Percentiles rank a stretch among this genome's conserved stretches.
These are phyloP conservation scores for Lycocorax pyrrhopterus DNA, from an alignment of 2,113 vertebrate genomes.

Conservation along the genomic window DNA sequence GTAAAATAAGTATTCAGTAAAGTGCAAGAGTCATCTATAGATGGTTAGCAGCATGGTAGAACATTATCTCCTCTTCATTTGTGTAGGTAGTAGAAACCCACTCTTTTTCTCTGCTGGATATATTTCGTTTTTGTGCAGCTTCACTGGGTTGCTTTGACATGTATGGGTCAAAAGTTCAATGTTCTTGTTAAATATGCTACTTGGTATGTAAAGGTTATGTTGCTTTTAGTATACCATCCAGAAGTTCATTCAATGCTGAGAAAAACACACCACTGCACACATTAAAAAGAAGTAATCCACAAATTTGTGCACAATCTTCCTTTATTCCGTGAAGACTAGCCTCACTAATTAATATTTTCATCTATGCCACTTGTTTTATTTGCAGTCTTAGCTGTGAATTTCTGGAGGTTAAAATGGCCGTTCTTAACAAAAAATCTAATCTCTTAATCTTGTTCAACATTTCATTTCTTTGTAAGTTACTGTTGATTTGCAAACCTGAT, in stretches of 20 bases:
- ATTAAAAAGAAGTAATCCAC: not conserved
- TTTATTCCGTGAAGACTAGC: not conserved
- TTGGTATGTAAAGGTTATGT: accelerated
- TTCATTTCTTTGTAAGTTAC: not conserved
- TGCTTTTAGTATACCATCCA: not conserved
- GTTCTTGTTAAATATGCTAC: not conserved
- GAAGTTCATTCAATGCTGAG: not conserved
- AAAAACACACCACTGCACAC: not conserved
- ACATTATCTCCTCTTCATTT: not conserved
- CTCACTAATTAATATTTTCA: not conserved
- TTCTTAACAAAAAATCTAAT: not conserved
- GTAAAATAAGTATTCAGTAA: not conserved
- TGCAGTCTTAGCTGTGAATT: not conserved
- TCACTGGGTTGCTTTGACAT: not conserved
- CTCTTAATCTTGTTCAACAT: not conserved
- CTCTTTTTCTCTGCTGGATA: not conserved
- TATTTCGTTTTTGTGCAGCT: not conserved
- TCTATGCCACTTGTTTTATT: not conserved
- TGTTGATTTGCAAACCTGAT: not conserved
- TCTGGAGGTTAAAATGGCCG: not conserved
- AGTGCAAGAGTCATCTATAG: not conserved
- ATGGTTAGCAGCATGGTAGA: not conserved
- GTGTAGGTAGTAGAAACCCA: not conserved
- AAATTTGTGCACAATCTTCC: not conserved
- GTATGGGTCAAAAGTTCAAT: not conserved